Conservation (phyloP, 23 tunicate genomes). For the Diplosoma virens region DNA sequence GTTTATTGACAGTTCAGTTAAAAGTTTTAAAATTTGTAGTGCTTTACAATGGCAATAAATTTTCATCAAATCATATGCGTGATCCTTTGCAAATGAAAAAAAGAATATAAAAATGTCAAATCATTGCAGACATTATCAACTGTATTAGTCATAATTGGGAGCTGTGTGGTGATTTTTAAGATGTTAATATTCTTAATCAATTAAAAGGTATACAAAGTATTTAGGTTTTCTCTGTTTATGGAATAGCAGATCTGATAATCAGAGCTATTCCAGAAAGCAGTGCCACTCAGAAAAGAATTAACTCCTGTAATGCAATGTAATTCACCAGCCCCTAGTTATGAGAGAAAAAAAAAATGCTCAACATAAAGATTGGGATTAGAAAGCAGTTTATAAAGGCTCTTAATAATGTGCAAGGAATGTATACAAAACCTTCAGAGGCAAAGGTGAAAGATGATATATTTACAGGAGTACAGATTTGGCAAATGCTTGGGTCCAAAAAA, state of each 20-base stretch:
- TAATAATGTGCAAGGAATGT: neutral
- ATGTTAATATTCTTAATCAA: neutral
- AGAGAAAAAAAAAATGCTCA: neutral
- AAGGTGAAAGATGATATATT: neutral
- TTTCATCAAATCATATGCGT: too few relatives aligned
- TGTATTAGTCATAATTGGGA: too few relatives aligned
- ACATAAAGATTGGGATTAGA: neutral
- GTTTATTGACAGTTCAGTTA: too few relatives aligned
- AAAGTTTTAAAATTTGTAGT: too few relatives aligned
- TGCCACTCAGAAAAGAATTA: conserved; percentile 8
- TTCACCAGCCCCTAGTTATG: conserved; percentile 9
- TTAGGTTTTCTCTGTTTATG: neutral
- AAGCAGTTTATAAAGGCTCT: conserved; percentile 9
- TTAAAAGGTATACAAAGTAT: neutral
- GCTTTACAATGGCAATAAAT: too few relatives aligned
- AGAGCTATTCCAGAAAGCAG: neutral
- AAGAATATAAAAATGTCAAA: neutral
- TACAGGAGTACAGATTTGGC: neutral
- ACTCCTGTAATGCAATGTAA: conserved; percentile 1
- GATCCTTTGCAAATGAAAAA: too few relatives aligned
- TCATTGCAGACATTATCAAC: neutral
- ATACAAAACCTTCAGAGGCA: neutral
- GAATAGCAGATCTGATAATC: neutral
- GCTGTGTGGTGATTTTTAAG: conserved; percentile 2
- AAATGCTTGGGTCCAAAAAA: conserved; percentile 7